Conservation (phyloP, 1,140 invertebrate genomes). For the Drosophila mayri region DNA sequence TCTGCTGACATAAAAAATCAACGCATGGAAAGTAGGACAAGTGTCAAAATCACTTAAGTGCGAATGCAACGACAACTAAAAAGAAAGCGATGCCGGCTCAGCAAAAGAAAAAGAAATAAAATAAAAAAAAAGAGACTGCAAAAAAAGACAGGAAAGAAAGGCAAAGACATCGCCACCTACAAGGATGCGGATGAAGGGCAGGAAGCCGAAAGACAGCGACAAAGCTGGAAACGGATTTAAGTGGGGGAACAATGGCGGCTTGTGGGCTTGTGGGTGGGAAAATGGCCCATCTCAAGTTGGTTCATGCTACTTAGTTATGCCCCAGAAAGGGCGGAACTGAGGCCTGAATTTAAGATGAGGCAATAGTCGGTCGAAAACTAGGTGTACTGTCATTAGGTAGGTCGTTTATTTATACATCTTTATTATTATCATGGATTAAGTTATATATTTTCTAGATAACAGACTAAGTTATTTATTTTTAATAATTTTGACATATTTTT, state of each 20-base stretch:
- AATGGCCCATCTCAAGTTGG: slow-evolving; percentile 28
- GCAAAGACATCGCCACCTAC: slow-evolving; percentile 43
- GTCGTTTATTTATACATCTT: too few relatives aligned
- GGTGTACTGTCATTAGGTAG: not conserved
- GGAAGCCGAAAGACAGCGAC: slow-evolving; percentile 60
- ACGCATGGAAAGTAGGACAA: slow-evolving; percentile 81
- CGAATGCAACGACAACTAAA: slow-evolving; percentile 78
- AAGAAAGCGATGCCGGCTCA: slow-evolving; percentile 66
- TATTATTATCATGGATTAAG: not conserved
- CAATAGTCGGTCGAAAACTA: slow-evolving; percentile 1
- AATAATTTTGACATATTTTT: not conserved
- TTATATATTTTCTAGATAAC: not conserved
- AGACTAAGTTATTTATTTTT: too few relatives aligned
- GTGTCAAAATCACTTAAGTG: slow-evolving; percentile 82
- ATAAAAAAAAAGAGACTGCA: slow-evolving; percentile 12
- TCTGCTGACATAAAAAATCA: slow-evolving; percentile 80
- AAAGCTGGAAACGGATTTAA: slow-evolving; percentile 73
- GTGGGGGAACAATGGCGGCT: slow-evolving; percentile 67
- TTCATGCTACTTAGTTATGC: slow-evolving; percentile 71
- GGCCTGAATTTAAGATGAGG: slow-evolving; percentile 15
- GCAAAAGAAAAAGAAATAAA: slow-evolving; percentile 7
- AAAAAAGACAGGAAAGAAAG: slow-evolving; percentile 25
- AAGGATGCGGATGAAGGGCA: slow-evolving; percentile 48
- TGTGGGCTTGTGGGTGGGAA: slow-evolving; percentile 30
- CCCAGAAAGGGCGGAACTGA: not conserved